Base-by-base conservation (phyloP, 2,797 vertebrate species). In the Allobates femoralis region DNA sequence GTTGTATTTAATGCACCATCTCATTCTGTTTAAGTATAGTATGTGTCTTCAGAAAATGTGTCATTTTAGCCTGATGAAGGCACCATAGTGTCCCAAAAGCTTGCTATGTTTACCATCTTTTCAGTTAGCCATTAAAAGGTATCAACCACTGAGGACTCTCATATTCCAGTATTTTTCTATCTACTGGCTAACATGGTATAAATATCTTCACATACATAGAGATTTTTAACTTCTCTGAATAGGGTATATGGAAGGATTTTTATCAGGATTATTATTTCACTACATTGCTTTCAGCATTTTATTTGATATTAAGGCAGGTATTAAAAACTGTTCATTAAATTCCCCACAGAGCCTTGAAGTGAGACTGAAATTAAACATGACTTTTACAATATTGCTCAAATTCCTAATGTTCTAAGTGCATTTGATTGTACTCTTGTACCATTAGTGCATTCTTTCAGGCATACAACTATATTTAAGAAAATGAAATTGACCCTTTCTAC, bases 221-320 rank as follows among this genome's bases (percentile, higher is more conserved):
- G 5, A 46, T 19, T 19, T 10, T 62, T 60, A 46, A 60, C 26
- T 56, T 30, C 69, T 37, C 10, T n/a, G 55, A 19, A n/a, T 62
- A 60, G 55, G 81, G 62, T 26, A 83, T 30, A 74, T 83, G 74
- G 28, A 62, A 83, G 55, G 74, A 69, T 74, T 81, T 82, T 81
- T 80, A 53, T 23, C 26, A 79, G 80, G 66, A 84, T 80, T 41
- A 71, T 76, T 51, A 69, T 83, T 81, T 85, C 58, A 81, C 69
- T 85, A 85, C 86, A 76, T 77, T 85, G 78, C 78, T 85, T 81
- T 81, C 69, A 84, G 86, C 71, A 50, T 88, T 76, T 81, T 88
- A 85, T 88, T 85, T 88, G 77, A 88, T 88, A 88, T 88, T 88
- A 85, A 88, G 69, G 32, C 60, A 76, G 67, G 83, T 85, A 88